phyloP scores from a whole-genome alignment of 1,140 invertebrate species.

The Nymphalis io region DNA sequence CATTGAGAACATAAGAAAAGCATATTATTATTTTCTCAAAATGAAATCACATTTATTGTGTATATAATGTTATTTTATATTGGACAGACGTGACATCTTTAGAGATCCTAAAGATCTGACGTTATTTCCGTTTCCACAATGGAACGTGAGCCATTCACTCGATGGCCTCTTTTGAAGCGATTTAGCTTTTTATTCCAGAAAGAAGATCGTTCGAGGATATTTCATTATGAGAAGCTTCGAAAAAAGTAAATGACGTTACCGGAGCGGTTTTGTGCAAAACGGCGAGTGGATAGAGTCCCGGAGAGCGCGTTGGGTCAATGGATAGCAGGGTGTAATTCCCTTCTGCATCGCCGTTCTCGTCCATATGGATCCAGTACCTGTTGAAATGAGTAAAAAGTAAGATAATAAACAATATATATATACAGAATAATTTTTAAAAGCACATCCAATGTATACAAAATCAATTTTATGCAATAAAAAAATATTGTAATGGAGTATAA shows the following conservation, averaged over 20 bases:
- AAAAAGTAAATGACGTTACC: slow-evolving; percentile 45
- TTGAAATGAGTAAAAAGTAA: slow-evolving; percentile 1
- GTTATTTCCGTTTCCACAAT: slow-evolving; percentile 22
- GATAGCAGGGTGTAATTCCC: slow-evolving; percentile 97
- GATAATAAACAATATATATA: not conserved
- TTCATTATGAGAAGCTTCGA: slow-evolving; percentile 9
- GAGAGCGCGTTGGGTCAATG: slow-evolving; percentile 76
- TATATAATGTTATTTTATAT: slow-evolving; percentile 20
- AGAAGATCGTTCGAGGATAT: slow-evolving; percentile 14
- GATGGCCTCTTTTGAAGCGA: slow-evolving; percentile 20
- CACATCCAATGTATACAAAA: too few relatives aligned
- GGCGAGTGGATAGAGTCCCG: slow-evolving; percentile 85
- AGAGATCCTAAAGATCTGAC: slow-evolving; percentile 15
- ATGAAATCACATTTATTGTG: not conserved
- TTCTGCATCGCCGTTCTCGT: slow-evolving; percentile 96
- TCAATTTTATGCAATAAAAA: too few relatives aligned
- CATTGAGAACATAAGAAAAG: not conserved
- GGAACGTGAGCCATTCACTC: slow-evolving; percentile 17
- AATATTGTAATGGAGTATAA: too few relatives aligned
- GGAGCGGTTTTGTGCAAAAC: slow-evolving; percentile 68
- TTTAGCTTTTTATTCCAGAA: slow-evolving; percentile 17
- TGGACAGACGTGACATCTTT: slow-evolving; percentile 25
- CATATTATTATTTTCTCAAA: not conserved
- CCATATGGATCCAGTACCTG: slow-evolving; percentile 95
- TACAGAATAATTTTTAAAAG: too few relatives aligned